A percentile compares a stretch with the other conserved stretches of the same genome.
Conservation (phyloP, 2,797 vertebrate genomes). For the Taenioides sp. region DNA sequence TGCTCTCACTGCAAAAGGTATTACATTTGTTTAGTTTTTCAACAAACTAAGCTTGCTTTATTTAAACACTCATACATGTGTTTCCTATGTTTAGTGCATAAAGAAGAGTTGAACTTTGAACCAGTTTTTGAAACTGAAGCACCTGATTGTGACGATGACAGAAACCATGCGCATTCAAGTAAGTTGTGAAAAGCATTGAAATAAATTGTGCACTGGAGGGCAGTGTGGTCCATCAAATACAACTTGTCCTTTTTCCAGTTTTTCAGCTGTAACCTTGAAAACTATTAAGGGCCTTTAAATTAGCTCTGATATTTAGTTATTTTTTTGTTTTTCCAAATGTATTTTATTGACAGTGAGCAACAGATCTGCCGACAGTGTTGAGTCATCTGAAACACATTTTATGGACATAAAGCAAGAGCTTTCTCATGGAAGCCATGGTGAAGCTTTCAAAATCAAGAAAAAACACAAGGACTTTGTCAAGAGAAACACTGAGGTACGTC, state of each 20-base stretch:
- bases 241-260: not conserved
- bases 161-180: constrained; percentile 46
- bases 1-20: constrained; percentile 22
- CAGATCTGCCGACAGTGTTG: constrained; percentile 16
- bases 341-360: constrained; percentile 48
- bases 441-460: constrained; percentile 60
- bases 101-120: constrained; percentile 57
- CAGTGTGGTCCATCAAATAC: constrained; percentile 36
- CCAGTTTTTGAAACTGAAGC: constrained; percentile 82
- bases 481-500: constrained; percentile 91
- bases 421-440: constrained; percentile 47
- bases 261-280: constrained; percentile 22
- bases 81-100: constrained; percentile 22
- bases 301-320: not conserved
- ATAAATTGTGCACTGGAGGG: constrained; percentile 64
- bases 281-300: not conserved
- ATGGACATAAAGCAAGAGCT: constrained; percentile 44
- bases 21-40: not conserved
- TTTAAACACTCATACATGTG: constrained; percentile 26
- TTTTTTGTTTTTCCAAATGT: constrained; percentile 16
- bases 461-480: constrained; percentile 86
- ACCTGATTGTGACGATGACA: constrained; percentile 65
- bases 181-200: constrained; percentile 35
- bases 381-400: constrained; percentile 35
- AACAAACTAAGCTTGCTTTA: not conserved